phyloP scores from a whole-genome alignment of 2,888 invertebrate genomes.

The Patella ulyssiponensis region DNA sequence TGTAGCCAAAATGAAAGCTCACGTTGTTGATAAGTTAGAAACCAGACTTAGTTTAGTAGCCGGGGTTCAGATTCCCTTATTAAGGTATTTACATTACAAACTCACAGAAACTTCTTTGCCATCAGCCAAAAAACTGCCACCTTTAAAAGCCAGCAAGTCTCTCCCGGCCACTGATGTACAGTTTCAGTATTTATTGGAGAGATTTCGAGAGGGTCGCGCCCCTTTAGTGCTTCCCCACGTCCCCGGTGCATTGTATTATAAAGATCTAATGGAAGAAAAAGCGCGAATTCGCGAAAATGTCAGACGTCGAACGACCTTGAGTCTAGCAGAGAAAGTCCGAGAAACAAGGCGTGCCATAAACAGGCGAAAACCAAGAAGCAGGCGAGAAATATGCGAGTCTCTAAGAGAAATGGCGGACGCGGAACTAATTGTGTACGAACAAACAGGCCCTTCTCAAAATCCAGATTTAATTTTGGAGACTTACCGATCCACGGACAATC shows the following conservation, averaged over 20 bases:
- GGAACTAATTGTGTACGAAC: constrained; percentile 39
- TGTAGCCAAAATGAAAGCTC: constrained; percentile 53
- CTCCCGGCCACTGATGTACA: constrained; percentile 56
- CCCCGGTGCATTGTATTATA: constrained; percentile 61
- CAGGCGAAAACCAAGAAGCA: constrained; percentile 53
- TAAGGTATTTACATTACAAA: constrained; percentile 58
- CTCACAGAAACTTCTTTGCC: constrained; percentile 55
- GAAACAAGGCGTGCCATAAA: constrained; percentile 33
- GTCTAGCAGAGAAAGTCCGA: constrained; percentile 34
- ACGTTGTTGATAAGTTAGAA: constrained; percentile 56
- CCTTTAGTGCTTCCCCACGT: constrained; percentile 50
- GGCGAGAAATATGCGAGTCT: constrained; percentile 56
- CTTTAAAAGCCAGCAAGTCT: constrained; percentile 55
- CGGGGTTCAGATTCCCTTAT: constrained; percentile 57
- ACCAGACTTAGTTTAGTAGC: constrained; percentile 52
- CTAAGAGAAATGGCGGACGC: constrained; percentile 59
- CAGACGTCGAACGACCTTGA: constrained; percentile 24
- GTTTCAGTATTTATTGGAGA: constrained; percentile 53
- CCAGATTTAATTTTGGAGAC: neutral
- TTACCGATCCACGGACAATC: neutral
- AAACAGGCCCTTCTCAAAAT: neutral
- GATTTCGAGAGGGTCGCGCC: constrained; percentile 56
- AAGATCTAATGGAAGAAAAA: constrained; percentile 65
- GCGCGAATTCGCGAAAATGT: constrained; percentile 52
- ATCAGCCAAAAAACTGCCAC: constrained; percentile 45